Evolutionary conservation across 2,888 invertebrate genomes (phyloP).

Genomic region (Aphidius colemani): DNA sequence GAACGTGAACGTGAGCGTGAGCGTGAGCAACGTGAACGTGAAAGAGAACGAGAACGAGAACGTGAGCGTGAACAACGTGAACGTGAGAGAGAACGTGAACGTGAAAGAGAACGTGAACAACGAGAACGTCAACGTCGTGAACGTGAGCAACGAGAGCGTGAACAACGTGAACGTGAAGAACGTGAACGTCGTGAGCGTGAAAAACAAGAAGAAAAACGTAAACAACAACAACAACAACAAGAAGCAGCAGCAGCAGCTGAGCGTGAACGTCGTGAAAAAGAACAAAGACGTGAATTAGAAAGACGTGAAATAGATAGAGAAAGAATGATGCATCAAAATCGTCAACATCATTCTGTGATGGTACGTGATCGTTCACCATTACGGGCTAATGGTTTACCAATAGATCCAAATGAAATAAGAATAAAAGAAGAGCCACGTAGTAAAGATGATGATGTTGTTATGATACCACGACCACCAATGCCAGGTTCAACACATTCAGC

Average conservation of each 20-base stretch:
- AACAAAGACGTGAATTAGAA: conserved; percentile 64
- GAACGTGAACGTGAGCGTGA: conserved; percentile 62
- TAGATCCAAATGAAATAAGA: conserved; percentile 58
- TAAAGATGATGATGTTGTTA: conserved; percentile 63
- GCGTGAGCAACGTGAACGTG: conserved; percentile 64
- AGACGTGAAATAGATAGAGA: conserved; percentile 63
- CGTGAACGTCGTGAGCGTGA: conserved; percentile 59
- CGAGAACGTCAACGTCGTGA: conserved; percentile 68
- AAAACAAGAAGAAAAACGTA: conserved; percentile 56
- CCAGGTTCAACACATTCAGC: conserved; percentile 25
- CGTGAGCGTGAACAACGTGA: conserved; percentile 66
- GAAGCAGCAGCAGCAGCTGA: conserved; percentile 47
- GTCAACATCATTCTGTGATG: conserved; percentile 46
- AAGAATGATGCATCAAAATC: conserved; percentile 64
- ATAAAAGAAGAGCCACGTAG: conserved; percentile 70
- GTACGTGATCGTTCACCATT: conserved; percentile 75
- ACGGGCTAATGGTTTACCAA: conserved; percentile 65
- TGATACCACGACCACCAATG: conserved; percentile 56
- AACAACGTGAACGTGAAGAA: conserved; percentile 59
- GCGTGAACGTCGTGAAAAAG: conserved; percentile 62
- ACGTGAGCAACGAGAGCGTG: conserved; percentile 53
- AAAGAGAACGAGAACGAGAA: conserved; percentile 68
- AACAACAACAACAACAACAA: conserved; percentile 60
- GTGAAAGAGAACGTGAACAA: conserved; percentile 69
- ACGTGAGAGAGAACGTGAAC: conserved; percentile 65